Percentiles rank a stretch among this genome's conserved stretches.
Evolutionary conservation across 2,113 vertebrate species (phyloP).

Genomic region (Ivindomyrus marchei): DNA sequence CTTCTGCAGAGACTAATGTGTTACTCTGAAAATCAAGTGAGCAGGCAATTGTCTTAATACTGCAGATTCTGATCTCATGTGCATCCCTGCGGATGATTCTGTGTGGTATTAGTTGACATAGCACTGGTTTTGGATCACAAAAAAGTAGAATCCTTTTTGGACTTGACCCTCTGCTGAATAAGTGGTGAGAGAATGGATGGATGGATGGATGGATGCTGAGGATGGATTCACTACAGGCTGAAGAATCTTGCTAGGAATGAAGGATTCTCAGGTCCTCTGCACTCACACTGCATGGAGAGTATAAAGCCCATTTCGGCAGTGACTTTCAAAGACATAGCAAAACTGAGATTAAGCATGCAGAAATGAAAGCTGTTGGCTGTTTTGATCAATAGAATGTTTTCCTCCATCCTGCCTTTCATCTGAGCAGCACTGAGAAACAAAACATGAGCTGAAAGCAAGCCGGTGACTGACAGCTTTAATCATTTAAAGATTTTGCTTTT

Average conservation of each 20-base stretch:
- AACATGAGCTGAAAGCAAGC: constrained; percentile 26
- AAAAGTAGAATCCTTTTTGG: background rate
- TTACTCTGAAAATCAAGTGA: background rate
- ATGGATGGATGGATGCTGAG: background rate
- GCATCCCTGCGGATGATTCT: background rate
- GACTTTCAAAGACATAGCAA: constrained; percentile 43
- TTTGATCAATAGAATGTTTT: constrained; percentile 42
- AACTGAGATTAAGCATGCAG: constrained; percentile 44
- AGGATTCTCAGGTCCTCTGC: constrained; percentile 26
- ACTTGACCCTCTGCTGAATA: background rate
- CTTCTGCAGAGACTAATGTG: no score
- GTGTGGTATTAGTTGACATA: background rate
- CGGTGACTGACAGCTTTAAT: constrained; percentile 61
- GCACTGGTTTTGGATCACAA: background rate
- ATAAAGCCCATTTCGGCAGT: constrained; percentile 21
- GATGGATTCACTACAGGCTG: background rate
- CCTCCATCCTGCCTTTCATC: constrained; percentile 55
- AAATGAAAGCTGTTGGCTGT: constrained; percentile 45
- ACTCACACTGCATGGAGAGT: constrained; percentile 39
- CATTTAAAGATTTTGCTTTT: constrained; percentile 31
- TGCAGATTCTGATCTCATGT: background rate
- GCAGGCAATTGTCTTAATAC: background rate
- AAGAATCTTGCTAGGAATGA: constrained; percentile 21
- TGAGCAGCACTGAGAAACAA: constrained; percentile 49
- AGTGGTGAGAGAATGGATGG: background rate